Percentiles rank a stretch among this genome's conserved stretches.
Evolutionary conservation across 2,797 vertebrate species (phyloP).

Genomic region (Macroramphosus scolopax): DNA sequence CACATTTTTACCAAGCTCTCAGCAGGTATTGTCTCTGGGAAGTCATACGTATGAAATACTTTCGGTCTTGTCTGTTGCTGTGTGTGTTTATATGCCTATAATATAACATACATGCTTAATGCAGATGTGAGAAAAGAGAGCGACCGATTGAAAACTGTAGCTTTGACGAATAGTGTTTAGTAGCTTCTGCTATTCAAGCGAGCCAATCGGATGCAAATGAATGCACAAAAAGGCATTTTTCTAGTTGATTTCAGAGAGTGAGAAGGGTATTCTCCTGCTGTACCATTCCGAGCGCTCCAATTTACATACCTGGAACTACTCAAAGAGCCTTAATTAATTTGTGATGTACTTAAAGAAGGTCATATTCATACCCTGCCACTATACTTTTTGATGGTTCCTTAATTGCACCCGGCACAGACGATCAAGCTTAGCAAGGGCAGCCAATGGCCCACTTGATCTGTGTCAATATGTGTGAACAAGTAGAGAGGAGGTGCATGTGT

Average conservation of each 20-base stretch:
- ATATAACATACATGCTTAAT: slow-evolving; percentile 14
- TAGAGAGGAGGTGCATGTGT: slow-evolving; percentile 23
- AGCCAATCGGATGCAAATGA: slow-evolving; percentile 37
- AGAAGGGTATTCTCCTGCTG: slow-evolving; percentile 20
- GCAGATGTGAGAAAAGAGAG: slow-evolving; percentile 18
- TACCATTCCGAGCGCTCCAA: slow-evolving; percentile 16
- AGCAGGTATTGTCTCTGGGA: too few relatives aligned
- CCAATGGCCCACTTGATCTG: slow-evolving; percentile 62
- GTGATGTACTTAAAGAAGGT: slow-evolving; percentile 16
- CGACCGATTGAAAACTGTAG: slow-evolving; percentile 20
- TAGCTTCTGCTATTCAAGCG: slow-evolving; percentile 18
- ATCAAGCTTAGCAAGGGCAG: slow-evolving; percentile 43
- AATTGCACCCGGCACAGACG: slow-evolving; percentile 21
- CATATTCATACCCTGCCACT: slow-evolving; percentile 14
- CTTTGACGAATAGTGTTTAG: slow-evolving; percentile 15
- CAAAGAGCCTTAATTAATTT: slow-evolving; percentile 9
- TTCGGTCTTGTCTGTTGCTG: too few relatives aligned
- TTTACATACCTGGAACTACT: slow-evolving; percentile 27
- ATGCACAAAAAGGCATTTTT: slow-evolving; percentile 37
- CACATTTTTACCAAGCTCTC: too few relatives aligned
- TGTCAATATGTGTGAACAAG: slow-evolving; percentile 53
- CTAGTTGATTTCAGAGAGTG: slow-evolving; percentile 10
- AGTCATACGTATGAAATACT: too few relatives aligned
- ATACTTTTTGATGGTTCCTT: slow-evolving; percentile 27
- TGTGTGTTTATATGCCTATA: background rate